These are phyloP conservation scores for Danio aesculapii DNA, from an alignment of 2,797 vertebrate genomes.

Conservation along the genomic window DNA sequence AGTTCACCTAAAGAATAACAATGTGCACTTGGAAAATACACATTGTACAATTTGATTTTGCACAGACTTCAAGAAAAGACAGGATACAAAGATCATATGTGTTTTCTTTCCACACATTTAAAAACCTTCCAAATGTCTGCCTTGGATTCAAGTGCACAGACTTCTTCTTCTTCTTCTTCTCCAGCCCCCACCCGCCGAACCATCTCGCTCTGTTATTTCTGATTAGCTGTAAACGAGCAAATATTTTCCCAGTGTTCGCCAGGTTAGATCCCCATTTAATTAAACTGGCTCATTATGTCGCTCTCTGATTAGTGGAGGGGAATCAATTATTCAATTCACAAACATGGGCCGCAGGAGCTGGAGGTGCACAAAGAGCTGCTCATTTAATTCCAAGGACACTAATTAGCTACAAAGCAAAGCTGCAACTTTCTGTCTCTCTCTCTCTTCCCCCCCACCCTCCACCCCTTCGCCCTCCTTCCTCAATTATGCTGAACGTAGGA, in stretches of 20 bases:
- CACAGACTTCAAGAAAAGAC: too few species aligned
- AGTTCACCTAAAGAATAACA: too few species aligned
- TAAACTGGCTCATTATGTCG: conserved; percentile 99
- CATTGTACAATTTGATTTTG: too few species aligned
- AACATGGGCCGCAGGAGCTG: conserved; percentile 93
- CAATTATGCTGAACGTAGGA: conserved; percentile 86
- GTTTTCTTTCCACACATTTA: too few species aligned
- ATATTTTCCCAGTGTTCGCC: conserved; percentile 99
- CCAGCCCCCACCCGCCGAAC: conserved; percentile 50
- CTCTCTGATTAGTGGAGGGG: conserved; percentile 98
- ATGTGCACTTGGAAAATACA: too few species aligned
- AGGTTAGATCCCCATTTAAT: conserved; percentile 99
- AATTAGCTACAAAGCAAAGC: conserved; percentile 99
- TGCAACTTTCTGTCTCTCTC: conserved; percentile 84
- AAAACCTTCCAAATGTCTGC: too few species aligned
- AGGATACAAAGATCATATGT: too few species aligned
- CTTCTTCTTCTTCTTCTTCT: conserved; percentile 46
- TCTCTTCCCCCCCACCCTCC: conserved; percentile 18
- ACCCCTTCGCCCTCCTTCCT: conserved; percentile 71
- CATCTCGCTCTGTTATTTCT: conserved; percentile 78
- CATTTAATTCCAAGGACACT: conserved; percentile 99
- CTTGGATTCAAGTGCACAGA: conserved; percentile 20
- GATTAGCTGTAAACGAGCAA: conserved; percentile 99
- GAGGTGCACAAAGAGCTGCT: conserved; percentile 95
- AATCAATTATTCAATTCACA: conserved; percentile 99